Evolutionary conservation across 2,797 vertebrate species (phyloP).

Genomic region (Xenops minutus): DNA sequence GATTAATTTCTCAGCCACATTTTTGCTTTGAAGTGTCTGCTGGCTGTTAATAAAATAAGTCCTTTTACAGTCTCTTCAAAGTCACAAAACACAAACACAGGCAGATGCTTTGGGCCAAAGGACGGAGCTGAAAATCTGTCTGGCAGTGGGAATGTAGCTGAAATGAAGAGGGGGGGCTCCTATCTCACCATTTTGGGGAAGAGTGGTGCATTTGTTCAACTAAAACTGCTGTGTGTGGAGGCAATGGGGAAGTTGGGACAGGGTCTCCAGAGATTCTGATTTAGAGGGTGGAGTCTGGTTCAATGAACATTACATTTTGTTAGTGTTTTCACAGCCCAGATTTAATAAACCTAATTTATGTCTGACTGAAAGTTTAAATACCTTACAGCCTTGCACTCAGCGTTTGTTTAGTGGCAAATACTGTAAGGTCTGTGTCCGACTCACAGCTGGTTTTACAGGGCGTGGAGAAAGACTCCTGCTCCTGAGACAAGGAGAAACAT

Average conservation of each 20-base stretch:
- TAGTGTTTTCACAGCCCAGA: neutral
- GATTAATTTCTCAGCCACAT: constrained; percentile 56
- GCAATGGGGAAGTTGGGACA: neutral
- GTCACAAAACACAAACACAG: neutral
- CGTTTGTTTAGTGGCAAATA: neutral
- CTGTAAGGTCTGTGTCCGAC: neutral
- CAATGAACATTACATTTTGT: neutral
- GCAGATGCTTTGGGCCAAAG: neutral
- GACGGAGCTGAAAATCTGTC: neutral
- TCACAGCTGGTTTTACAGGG: neutral
- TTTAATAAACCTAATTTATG: constrained; percentile 8
- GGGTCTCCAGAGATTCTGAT: neutral
- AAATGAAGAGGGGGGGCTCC: neutral
- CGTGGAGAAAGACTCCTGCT: neutral
- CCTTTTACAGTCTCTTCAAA: constrained; percentile 17
- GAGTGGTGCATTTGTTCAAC: neutral
- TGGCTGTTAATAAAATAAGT: constrained; percentile 34
- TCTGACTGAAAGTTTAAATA: neutral
- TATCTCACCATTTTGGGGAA: neutral
- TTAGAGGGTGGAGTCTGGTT: neutral
- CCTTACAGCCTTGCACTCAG: neutral
- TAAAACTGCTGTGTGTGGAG: rapidly evolving
- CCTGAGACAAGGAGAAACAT: neutral
- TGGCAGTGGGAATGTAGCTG: neutral
- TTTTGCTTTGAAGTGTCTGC: constrained; percentile 59